A percentile compares a stretch with the other conserved stretches of the same genome.
Conservation (phyloP, 2,113 vertebrate species). For the Monopterus albus region DNA sequence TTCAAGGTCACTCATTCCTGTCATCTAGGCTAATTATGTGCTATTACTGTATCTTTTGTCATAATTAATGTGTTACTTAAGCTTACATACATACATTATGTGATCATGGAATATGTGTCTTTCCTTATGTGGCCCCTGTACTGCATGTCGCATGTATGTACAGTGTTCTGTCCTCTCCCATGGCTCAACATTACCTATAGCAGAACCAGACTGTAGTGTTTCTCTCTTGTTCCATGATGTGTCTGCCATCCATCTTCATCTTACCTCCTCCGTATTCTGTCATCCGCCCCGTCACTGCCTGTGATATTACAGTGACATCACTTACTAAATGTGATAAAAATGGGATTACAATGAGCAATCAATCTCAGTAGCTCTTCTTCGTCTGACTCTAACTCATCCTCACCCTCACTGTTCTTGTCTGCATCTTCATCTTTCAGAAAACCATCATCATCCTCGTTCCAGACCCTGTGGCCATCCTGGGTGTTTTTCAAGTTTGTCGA, state of each 20-base stretch:
- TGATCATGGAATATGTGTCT: not conserved
- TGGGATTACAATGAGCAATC: constrained; percentile 63
- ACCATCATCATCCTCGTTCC: constrained; percentile 33
- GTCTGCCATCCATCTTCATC: constrained; percentile 11
- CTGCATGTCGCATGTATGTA: not conserved
- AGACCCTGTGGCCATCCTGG: not conserved
- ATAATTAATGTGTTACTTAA: not conserved
- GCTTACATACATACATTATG: not conserved
- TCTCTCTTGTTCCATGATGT: not conserved
- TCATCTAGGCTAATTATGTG: not conserved
- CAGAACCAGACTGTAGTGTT: constrained; percentile 7
- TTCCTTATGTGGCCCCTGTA: not conserved
- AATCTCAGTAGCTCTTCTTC: constrained; percentile 72
- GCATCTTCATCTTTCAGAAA: constrained; percentile 54
- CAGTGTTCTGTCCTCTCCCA: not conserved
- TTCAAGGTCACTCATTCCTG: constrained; percentile 8
- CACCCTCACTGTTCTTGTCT: constrained; percentile 52
- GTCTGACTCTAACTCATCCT: constrained; percentile 56
- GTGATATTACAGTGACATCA: constrained; percentile 47
- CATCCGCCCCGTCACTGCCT: constrained; percentile 6
- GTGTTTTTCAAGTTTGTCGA: constrained; percentile 27
- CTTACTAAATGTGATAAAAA: constrained; percentile 67
- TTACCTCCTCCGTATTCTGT: constrained; percentile 22
- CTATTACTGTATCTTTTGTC: not conserved
- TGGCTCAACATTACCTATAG: constrained; percentile 13